These are phyloP conservation scores for Argyrosomus japonicus DNA, from an alignment of 2,113 vertebrate species.

Conservation along the genomic window DNA sequence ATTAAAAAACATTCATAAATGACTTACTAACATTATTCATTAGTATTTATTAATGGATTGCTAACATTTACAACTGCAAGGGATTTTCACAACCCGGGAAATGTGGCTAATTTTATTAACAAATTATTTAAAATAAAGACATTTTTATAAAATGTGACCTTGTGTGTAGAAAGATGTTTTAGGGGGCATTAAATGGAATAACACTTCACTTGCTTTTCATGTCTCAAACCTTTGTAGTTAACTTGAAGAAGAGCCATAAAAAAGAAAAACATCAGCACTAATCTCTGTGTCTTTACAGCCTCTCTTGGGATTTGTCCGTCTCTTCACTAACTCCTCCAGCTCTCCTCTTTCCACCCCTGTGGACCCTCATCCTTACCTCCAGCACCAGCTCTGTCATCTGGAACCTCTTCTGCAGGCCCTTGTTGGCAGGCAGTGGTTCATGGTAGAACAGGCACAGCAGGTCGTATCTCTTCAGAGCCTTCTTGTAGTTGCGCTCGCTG, in stretches of 20 bases:
- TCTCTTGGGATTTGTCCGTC: neutral
- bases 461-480: slow-evolving; percentile 92
- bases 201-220: neutral
- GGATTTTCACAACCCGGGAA: neutral
- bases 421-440: slow-evolving; percentile 87
- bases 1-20: no score
- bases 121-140: neutral
- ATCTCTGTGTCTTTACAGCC: neutral
- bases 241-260: neutral
- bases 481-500: slow-evolving; percentile 94
- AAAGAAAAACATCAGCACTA: neutral
- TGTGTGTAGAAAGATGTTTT: neutral
- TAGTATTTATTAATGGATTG: no score
- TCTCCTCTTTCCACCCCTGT: neutral
- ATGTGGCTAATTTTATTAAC: neutral
- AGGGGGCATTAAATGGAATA: neutral
- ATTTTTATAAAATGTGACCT: neutral
- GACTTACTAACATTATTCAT: no score
- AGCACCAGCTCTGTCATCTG: slow-evolving; percentile 95
- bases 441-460: slow-evolving; percentile 95
- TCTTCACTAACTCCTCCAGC: neutral
- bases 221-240: neutral
- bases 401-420: slow-evolving; percentile 91
- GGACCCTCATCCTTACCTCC: slow-evolving; percentile 88
- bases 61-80: no score